Evolutionary conservation across 2,888 invertebrate species (phyloP).

Genomic region (Chaitophorus viminalis): DNA sequence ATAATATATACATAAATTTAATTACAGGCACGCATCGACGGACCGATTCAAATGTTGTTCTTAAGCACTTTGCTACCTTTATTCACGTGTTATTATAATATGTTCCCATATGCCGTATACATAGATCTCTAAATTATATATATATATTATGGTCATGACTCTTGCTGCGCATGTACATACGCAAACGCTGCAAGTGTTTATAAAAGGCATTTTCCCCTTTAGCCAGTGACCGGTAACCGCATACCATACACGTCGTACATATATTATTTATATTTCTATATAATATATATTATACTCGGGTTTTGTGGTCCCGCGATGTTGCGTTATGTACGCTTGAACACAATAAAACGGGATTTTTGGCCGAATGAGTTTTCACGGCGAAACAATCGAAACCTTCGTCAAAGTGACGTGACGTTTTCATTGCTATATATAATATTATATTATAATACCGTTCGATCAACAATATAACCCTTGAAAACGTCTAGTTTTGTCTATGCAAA

Average conservation of each 20-base stretch:
- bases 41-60: background rate
- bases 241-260: background rate
- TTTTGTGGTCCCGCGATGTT: background rate
- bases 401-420: background rate
- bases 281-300: background rate
- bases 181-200: too few relatives aligned
- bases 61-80: background rate
- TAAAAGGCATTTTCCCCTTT: slow-evolving; percentile 12
- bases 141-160: background rate
- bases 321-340: background rate
- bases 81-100: background rate
- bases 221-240: background rate
- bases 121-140: too few relatives aligned
- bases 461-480: slow-evolving; percentile 9
- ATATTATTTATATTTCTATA: background rate
- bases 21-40: background rate
- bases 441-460: slow-evolving; percentile 34
- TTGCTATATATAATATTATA: too few relatives aligned
- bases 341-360: slow-evolving; percentile 29
- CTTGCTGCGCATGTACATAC: background rate
- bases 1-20: background rate
- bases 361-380: slow-evolving; percentile 3
- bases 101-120: too few relatives aligned
- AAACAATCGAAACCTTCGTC: slow-evolving; percentile 9
- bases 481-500: background rate